Conservation (phyloP, 2,797 vertebrate species). For the Lagorchestes hirsutus region DNA sequence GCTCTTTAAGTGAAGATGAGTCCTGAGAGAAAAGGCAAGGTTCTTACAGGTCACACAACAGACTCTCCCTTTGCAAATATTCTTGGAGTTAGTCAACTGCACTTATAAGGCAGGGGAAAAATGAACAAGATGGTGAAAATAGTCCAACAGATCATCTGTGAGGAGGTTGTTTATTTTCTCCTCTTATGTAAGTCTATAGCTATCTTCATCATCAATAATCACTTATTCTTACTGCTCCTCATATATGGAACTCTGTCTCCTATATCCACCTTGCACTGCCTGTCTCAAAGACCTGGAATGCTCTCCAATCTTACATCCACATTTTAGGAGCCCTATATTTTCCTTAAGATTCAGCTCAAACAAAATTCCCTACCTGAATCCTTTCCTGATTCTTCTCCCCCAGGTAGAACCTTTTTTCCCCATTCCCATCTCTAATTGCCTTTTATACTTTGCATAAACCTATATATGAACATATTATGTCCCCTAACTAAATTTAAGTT, state of each 20-base stretch:
- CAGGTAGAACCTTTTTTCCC: not conserved
- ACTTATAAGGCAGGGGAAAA: conserved; percentile 61
- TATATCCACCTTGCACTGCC: not conserved
- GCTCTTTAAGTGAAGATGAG: conserved; percentile 72
- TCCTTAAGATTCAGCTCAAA: not conserved
- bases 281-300: not conserved
- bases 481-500: not conserved
- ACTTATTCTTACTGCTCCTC: not conserved
- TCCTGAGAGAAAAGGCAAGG: conserved; percentile 74
- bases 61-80: conserved; percentile 60
- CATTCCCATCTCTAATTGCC: not conserved
- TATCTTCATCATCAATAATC: not conserved
- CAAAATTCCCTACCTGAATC: not conserved
- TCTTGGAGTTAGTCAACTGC: conserved; percentile 53
- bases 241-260: not conserved
- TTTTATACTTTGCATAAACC: not conserved
- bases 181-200: not conserved
- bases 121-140: not conserved
- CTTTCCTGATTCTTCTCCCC: not conserved
- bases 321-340: not conserved
- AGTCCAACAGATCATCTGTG: not conserved
- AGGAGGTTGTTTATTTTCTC: not conserved
- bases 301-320: not conserved
- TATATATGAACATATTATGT: not conserved
- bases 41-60: conserved; percentile 64